These are phyloP conservation scores for Sternotherus odoratus DNA, from an alignment of 2,797 vertebrate species.

Conservation along the genomic window DNA sequence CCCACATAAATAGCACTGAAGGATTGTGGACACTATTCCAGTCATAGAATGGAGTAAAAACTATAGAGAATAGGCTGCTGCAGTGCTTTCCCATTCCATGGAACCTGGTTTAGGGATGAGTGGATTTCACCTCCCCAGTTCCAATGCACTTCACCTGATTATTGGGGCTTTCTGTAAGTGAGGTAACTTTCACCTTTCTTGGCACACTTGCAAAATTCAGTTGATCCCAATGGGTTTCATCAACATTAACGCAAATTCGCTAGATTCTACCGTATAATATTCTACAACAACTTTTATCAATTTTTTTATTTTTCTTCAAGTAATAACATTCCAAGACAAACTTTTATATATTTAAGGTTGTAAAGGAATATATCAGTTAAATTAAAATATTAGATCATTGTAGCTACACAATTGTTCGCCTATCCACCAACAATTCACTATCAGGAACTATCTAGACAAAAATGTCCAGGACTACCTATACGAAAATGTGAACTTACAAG, in stretches of 20 bases:
- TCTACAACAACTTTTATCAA: background rate
- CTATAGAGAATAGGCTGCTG: background rate
- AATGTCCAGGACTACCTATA: accelerated
- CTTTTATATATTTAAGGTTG: background rate
- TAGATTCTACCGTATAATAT: background rate
- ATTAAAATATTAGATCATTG: background rate
- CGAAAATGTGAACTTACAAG: background rate
- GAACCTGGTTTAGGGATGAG: background rate
- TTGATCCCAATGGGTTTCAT: background rate
- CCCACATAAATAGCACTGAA: background rate
- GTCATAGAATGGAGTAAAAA: background rate
- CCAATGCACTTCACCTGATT: background rate
- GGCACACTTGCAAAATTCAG: background rate
- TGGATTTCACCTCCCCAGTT: background rate
- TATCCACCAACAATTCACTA: background rate
- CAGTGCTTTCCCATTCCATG: background rate
- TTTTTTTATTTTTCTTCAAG: background rate
- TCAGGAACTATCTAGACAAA: accelerated
- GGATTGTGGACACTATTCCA: accelerated
- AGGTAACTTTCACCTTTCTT: background rate
- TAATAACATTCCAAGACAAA: accelerated
- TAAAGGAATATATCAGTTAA: background rate
- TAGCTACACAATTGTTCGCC: background rate
- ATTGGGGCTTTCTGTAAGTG: background rate
- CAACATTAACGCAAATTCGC: background rate